These are phyloP conservation scores for Pasiphila rectangulata DNA, from an alignment of 2,888 invertebrate species.

Conservation along the genomic window DNA sequence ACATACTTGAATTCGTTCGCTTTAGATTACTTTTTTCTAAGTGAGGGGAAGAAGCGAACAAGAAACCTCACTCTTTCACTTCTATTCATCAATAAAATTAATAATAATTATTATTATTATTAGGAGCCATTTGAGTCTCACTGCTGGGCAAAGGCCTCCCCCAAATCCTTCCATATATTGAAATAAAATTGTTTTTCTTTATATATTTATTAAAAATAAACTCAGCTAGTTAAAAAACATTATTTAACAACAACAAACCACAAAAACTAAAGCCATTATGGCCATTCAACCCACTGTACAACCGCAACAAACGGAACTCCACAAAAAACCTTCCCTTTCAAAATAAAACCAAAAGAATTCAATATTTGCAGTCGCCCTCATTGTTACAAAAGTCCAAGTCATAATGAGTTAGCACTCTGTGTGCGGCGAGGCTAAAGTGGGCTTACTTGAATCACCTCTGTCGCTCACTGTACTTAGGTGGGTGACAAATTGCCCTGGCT, in stretches of 20 bases:
- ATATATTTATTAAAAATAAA: too few species aligned
- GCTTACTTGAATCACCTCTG: conserved; percentile 26
- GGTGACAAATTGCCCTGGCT: conserved; percentile 29
- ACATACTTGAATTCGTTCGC: too few species aligned
- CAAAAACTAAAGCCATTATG: conserved; percentile 3
- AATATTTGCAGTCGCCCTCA: conserved; percentile 23
- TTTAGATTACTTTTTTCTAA: too few species aligned
- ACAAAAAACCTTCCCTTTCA: conserved; percentile 15
- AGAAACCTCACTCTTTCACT: too few species aligned
- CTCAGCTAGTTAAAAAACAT: not conserved
- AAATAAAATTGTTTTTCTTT: too few species aligned
- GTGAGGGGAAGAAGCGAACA: too few species aligned
- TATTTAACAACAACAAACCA: conserved; percentile 2
- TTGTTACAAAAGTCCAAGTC: conserved; percentile 18
- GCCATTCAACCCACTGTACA: conserved; percentile 2
- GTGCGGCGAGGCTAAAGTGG: conserved; percentile 24
- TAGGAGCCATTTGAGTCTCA: too few species aligned
- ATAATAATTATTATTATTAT: too few species aligned
- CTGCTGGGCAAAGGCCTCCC: too few species aligned
- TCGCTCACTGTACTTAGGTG: conserved; percentile 22
- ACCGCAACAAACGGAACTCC: conserved; percentile 12
- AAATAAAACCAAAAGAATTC: conserved; percentile 18
- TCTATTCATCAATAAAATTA: too few species aligned
- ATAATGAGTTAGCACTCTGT: conserved; percentile 27
- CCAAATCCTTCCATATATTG: too few species aligned